phyloP scores from a whole-genome alignment of 92 coral and sea anemone genomes.

The Palythoa grandis region DNA sequence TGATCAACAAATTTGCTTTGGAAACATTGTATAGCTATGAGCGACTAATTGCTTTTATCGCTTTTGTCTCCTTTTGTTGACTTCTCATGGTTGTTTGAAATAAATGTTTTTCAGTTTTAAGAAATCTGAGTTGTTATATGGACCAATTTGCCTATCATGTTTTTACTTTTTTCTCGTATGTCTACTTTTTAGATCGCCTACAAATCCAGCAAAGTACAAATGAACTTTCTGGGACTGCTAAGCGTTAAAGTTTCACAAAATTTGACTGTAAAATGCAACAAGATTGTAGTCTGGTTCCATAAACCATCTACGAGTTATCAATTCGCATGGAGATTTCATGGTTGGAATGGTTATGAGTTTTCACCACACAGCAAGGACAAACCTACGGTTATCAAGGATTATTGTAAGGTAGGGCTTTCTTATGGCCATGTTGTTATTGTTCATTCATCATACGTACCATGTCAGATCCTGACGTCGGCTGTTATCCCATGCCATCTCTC shows the following conservation, averaged over 20 bases:
- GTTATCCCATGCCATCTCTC: no score
- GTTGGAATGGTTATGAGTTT: conserved; percentile 83
- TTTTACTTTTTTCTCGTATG: neutral
- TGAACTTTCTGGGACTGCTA: conserved; percentile 92
- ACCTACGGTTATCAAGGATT: conserved; percentile 82
- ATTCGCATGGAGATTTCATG: conserved; percentile 89
- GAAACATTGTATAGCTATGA: no score
- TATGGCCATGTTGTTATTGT: neutral
- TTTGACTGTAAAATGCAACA: conserved; percentile 86
- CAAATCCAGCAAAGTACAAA: conserved; percentile 83
- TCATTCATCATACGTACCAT: no score
- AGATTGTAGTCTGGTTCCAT: conserved; percentile 91
- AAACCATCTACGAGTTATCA: conserved; percentile 70
- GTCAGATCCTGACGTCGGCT: no score
- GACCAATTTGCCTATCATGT: neutral
- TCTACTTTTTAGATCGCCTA: conserved; percentile 70
- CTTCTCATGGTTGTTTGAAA: neutral
- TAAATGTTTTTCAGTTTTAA: neutral
- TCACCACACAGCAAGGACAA: conserved; percentile 66
- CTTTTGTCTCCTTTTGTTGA: no score
- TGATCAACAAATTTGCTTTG: no score
- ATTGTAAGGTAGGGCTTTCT: conserved; percentile 75
- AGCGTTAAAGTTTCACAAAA: conserved; percentile 81
- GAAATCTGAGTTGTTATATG: neutral
- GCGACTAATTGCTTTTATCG: no score